phyloP scores from a whole-genome alignment of 2,113 vertebrate species.

The Aepyceros melampus region DNA sequence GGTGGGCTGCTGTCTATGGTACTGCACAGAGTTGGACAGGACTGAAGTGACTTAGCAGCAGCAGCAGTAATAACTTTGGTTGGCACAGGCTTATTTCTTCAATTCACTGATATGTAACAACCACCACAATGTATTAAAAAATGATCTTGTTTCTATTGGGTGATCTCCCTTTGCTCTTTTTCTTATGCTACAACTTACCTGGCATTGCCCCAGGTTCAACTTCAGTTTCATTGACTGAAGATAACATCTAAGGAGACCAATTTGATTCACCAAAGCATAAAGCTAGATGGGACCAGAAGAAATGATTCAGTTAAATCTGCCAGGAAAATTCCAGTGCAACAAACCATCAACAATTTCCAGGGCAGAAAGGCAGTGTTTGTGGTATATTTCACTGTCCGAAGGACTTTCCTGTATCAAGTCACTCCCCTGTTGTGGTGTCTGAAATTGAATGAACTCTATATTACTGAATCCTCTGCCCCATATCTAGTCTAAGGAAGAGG shows the following conservation, averaged over 20 bases:
- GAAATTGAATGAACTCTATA: slow-evolving; percentile 25
- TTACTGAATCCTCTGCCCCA: not conserved
- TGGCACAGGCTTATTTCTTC: not conserved
- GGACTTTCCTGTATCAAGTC: not conserved
- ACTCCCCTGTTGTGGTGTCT: not conserved
- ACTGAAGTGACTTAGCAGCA: too few species aligned
- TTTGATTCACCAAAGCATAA: not conserved
- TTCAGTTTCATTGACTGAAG: not conserved
- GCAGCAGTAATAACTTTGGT: not conserved
- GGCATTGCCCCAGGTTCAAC: not conserved
- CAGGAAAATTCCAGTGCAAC: not conserved
- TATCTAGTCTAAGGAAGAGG: not conserved
- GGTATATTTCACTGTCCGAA: not conserved
- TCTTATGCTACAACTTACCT: not conserved
- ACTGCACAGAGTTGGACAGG: too few species aligned
- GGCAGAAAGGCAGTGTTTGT: not conserved
- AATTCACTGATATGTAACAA: not conserved
- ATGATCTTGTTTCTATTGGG: not conserved
- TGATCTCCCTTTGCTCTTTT: not conserved
- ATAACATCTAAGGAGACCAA: not conserved
- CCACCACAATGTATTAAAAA: not conserved
- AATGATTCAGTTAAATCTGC: not conserved
- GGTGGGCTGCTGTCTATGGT: too few species aligned
- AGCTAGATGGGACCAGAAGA: not conserved
- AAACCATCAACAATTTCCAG: not conserved